phyloP scores from a whole-genome alignment of 2,888 invertebrate species.

The Chalcosyrphus nemorum region DNA sequence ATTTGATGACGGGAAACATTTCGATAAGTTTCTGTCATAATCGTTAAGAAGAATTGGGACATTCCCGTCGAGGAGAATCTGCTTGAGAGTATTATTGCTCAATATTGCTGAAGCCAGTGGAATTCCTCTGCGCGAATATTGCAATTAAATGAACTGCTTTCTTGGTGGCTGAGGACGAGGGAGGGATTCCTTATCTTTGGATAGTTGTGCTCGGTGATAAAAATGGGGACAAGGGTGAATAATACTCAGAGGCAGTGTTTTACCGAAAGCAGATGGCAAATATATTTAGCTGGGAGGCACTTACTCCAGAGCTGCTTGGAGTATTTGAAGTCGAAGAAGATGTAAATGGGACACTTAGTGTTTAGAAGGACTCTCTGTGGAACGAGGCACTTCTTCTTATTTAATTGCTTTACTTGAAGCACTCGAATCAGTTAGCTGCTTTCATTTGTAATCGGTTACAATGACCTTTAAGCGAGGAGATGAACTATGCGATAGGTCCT shows the following conservation, averaged over 20 bases:
- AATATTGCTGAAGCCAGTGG: constrained; percentile 45
- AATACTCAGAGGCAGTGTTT: too few species aligned
- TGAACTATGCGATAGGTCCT: too few species aligned
- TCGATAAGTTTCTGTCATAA: constrained; percentile 62
- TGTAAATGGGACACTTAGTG: too few species aligned
- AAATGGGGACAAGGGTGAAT: neutral
- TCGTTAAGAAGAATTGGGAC: constrained; percentile 50
- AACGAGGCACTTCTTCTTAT: too few species aligned
- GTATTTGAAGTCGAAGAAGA: too few species aligned
- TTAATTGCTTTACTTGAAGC: too few species aligned
- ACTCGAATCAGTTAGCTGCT: too few species aligned
- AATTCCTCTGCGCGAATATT: constrained; percentile 25
- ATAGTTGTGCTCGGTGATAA: neutral
- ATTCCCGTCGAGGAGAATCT: constrained; percentile 20
- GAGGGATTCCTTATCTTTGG: neutral
- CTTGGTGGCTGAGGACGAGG: neutral
- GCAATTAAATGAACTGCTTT: constrained; percentile 31
- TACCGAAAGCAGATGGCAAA: neutral
- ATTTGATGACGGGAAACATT: constrained; percentile 55
- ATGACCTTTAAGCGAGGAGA: too few species aligned
- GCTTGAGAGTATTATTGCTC: constrained; percentile 50
- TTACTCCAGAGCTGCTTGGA: too few species aligned
- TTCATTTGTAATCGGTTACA: too few species aligned
- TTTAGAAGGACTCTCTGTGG: too few species aligned
- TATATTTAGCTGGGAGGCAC: neutral